Percentiles rank a stretch among this genome's conserved stretches.
Conservation (phyloP, 2,888 invertebrate species). For the Anaspis maculata region DNA sequence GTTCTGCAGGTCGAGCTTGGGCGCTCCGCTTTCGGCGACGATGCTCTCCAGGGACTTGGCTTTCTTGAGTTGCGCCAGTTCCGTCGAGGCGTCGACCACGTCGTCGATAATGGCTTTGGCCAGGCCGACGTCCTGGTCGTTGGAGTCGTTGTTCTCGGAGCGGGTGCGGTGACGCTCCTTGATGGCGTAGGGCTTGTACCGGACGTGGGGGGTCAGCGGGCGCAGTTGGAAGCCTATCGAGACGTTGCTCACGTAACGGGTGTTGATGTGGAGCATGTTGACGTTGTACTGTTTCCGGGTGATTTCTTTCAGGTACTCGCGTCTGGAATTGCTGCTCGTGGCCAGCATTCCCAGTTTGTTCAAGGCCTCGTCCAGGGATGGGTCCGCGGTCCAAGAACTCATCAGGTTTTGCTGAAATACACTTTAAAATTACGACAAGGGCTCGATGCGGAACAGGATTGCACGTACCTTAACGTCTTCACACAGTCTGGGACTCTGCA, state of each 20-base stretch:
- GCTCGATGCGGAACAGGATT: too few relatives aligned
- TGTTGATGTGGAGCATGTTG: slow-evolving; percentile 46
- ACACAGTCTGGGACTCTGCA: too few relatives aligned
- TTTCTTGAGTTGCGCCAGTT: slow-evolving; percentile 43
- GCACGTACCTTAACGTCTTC: too few relatives aligned
- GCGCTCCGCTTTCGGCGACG: slow-evolving; percentile 37
- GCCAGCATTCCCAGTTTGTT: slow-evolving; percentile 56
- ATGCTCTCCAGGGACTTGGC: slow-evolving; percentile 56
- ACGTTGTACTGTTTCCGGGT: slow-evolving; percentile 27
- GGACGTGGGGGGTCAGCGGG: slow-evolving; percentile 44
- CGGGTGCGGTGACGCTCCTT: slow-evolving; percentile 52
- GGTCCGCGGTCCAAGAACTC: too few relatives aligned
- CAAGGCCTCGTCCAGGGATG: slow-evolving; percentile 52
- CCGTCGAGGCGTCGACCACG: neutral
- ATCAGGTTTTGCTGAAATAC: too few relatives aligned
- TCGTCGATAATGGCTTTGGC: slow-evolving; percentile 23
- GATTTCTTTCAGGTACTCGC: slow-evolving; percentile 50
- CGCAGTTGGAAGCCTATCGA: slow-evolving; percentile 52
- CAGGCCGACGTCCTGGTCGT: neutral
- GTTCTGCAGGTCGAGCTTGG: slow-evolving; percentile 18
- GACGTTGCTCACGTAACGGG: slow-evolving; percentile 54
- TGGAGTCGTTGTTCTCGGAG: slow-evolving; percentile 52
- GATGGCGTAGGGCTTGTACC: slow-evolving; percentile 46
- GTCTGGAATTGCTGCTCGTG: slow-evolving; percentile 49
- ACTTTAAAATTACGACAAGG: too few relatives aligned